Base-by-base conservation (phyloP, 2,888 invertebrate species). In the Diadromus collaris region DNA sequence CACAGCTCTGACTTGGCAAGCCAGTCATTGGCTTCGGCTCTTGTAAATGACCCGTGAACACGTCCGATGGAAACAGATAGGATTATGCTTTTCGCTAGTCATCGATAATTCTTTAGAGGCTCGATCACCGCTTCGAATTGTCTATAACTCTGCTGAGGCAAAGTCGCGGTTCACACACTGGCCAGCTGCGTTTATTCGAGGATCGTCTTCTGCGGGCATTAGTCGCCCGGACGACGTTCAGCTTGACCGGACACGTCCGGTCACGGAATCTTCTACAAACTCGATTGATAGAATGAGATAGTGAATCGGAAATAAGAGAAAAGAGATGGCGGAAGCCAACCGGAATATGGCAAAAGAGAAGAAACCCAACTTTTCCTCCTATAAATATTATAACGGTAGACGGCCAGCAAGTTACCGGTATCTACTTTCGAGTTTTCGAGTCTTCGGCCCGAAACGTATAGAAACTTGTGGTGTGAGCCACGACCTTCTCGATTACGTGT, bases 161-260 rank as follows among this genome's bases (percentile, higher is more conserved):
- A 9, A 6, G 27, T 27, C 27, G 16, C 13, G 24, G 41, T 63
- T n/a, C 9, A 10, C 44, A n/a, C 38, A 27, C 56, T n/a, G 44
- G 44, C 46, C 46, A 61, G 6, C 61, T 13, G 27, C 74, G 41
- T 68, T 61, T 68, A 68, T 41, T 46, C 27, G 58, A 60, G 75
- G 32, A 75, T 75, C 61, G 69, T 75, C 56, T 68, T 56, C 41
- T 54, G 75, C 21, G 48, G 68, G 60, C 68, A 75, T 69, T 69
- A 68, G 75, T 68, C 63, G 75, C 34, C 63, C 60, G 75, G 63
- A 75, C 51, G 44, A 58, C 60, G 61, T 75, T 75, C 75, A 13
- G 68, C 54, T 75, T 69, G 68, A 69, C 75, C 63, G 68, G 63
- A 69, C 46, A 63, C 69, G 69, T 68, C 63, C 69, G 44, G 16